Evolutionary conservation across 2,113 vertebrate species (phyloP).

Genomic region (Prinia subflava): DNA sequence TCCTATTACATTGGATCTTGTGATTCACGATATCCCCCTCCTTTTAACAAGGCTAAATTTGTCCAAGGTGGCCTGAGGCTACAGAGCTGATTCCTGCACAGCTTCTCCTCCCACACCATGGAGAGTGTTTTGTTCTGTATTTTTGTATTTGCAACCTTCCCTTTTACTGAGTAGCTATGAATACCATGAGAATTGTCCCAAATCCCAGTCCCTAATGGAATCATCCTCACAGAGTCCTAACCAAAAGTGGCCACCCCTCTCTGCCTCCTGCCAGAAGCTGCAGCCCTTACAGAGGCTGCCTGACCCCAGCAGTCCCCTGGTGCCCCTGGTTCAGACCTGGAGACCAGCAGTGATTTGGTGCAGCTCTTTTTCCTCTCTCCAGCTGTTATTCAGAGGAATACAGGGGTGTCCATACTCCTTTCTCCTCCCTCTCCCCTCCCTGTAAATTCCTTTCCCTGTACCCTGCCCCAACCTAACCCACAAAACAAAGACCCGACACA

Average conservation of each 20-base stretch:
- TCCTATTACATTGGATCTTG: neutral
- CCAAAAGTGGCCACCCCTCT: neutral
- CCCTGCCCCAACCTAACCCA: neutral
- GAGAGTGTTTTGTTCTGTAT: neutral
- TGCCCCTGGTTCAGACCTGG: neutral
- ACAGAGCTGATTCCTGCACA: neutral
- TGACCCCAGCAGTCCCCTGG: neutral
- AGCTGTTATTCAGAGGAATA: neutral
- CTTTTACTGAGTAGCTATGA: neutral
- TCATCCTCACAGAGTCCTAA: neutral
- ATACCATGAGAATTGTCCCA: neutral
- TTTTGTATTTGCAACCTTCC: neutral
- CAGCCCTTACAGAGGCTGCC: neutral
- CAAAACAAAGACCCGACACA: neutral
- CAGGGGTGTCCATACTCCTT: neutral
- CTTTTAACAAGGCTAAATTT: slow-evolving; percentile 28
- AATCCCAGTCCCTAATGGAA: neutral
- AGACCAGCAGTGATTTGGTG: neutral
- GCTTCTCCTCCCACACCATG: neutral
- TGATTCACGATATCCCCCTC: neutral
- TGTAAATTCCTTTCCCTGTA: neutral
- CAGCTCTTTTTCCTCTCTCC: neutral
- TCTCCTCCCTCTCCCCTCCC: neutral
- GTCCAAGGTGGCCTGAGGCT: slow-evolving; percentile 31
- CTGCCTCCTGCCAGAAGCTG: neutral